Evolutionary conservation across 2,797 vertebrate species (phyloP), one percentile per base, ranked within the genome.

Genomic region (Scolopax bukidnonensis): DNA sequence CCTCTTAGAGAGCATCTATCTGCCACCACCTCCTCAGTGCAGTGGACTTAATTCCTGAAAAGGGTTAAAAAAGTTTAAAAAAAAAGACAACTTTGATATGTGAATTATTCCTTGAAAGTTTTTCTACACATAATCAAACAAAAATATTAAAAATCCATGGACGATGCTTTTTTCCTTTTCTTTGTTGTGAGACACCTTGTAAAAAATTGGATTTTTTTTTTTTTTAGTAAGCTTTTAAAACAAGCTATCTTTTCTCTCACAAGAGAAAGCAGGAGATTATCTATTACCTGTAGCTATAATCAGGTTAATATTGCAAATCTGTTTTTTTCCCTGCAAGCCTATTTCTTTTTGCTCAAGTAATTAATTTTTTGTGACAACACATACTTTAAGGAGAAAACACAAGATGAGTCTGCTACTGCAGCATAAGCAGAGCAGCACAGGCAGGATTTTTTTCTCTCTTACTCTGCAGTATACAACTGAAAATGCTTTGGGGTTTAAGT

Each of bases 361-460:
- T 94, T 97, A 96, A 93, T 97, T 97, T 97, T 96, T 97, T 78
- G 94, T 97, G 93, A 95, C 92, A 97, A 93, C 79, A 95, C 93
- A 95, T 97, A 96, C 91, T 98, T 96, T 84, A 95, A 97, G 95
- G 84, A 92, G 93, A 96, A 96, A 96, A 86, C 48, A 95, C 50
- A 76, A 48, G 89, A 97, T 91, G 74, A 95, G 64, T 67, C 85
- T 96, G 84, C 87, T 86, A 83, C 79, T 95, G 95, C 40, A 54
- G 57, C 63, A 83, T 13, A 43, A 96, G 80, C 63, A 92, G 67
- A 95, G 71, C 61, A 74, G 73, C 74, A 83, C 59, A 81, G 90
- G 85, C 36, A 36, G 40, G 6, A 33, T 73, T 80, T 60, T 73
- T 74, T 64, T 69, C 43, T 63, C n/a, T 93, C 48, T 85, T 48